Conservation (phyloP, 2,888 invertebrate species). For the Rhamnusium bicolor region DNA sequence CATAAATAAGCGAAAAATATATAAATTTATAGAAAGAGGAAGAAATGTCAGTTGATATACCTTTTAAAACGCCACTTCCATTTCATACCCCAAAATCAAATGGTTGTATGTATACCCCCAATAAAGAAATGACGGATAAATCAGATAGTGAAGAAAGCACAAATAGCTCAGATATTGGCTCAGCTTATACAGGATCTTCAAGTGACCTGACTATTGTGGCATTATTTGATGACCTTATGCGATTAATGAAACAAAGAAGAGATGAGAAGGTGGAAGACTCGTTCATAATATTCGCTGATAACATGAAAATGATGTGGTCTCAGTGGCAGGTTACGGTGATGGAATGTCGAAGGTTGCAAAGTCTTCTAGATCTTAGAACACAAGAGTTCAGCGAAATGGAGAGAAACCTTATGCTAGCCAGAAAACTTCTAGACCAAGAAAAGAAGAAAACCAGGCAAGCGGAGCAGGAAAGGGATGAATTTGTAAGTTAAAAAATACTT, state of each 20-base stretch:
- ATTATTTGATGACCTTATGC: constrained; percentile 58
- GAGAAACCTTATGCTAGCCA: constrained; percentile 85
- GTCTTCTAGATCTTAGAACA: constrained; percentile 80
- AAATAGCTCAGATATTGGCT: constrained; percentile 36
- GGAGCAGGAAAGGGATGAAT: constrained; percentile 42
- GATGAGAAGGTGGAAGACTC: constrained; percentile 58
- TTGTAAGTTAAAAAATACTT: constrained; percentile 29
- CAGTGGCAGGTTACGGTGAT: constrained; percentile 81
- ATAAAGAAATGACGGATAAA: constrained; percentile 45
- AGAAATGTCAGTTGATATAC: constrained; percentile 39
- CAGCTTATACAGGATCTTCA: constrained; percentile 39
- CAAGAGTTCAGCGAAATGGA: constrained; percentile 84
- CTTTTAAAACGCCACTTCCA: constrained; percentile 60
- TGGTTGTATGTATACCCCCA: constrained; percentile 34
- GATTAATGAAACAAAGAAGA: constrained; percentile 45
- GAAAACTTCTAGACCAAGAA: constrained; percentile 86
- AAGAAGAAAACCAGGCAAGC: constrained; percentile 75
- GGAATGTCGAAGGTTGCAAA: constrained; percentile 81
- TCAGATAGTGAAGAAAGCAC: constrained; percentile 58
- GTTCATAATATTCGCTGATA: constrained; percentile 75
- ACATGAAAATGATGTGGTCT: constrained; percentile 81
- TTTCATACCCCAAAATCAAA: constrained; percentile 43
- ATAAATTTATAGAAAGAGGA: constrained; percentile 43
- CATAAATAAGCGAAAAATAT: neutral
- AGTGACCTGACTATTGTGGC: constrained; percentile 56